These are phyloP conservation scores for Vireo griseus DNA, from an alignment of 2,797 vertebrate genomes.

Conservation along the genomic window DNA sequence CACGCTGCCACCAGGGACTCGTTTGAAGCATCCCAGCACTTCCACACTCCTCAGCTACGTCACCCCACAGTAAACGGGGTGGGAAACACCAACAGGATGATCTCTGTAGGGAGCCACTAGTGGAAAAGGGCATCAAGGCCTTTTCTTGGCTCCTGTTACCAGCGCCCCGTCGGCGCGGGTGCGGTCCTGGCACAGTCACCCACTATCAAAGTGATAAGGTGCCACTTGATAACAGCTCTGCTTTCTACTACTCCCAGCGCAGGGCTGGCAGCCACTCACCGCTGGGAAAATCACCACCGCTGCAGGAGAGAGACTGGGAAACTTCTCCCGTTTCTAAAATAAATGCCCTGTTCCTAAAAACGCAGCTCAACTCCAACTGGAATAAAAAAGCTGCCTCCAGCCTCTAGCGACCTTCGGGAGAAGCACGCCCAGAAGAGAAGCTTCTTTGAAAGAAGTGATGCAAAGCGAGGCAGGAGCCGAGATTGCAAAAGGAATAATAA, in stretches of 20 bases:
- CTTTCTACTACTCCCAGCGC: neutral
- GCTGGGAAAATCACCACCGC: neutral
- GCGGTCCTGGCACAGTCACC: neutral
- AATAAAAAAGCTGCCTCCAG: neutral
- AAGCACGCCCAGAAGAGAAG: neutral
- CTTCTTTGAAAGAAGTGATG: neutral
- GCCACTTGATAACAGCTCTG: neutral
- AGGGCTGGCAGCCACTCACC: neutral
- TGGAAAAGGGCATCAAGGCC: neutral
- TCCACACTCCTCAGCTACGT: fast-evolving
- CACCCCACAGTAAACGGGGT: neutral
- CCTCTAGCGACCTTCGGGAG: neutral
- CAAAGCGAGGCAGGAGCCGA: neutral
- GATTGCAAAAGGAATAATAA: neutral
- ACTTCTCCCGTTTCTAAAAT: neutral
- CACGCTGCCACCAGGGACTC: neutral
- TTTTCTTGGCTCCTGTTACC: neutral
- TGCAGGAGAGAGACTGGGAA: neutral
- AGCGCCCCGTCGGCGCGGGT: neutral
- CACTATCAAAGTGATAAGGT: neutral
- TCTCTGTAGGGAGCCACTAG: neutral
- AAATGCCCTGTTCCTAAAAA: neutral
- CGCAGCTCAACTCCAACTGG: fast-evolving
- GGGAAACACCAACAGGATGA: fast-evolving
- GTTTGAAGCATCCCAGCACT: fast-evolving